These are phyloP conservation scores for Elgaria multicarinata DNA, from an alignment of 2,113 vertebrate genomes.

Conservation along the genomic window DNA sequence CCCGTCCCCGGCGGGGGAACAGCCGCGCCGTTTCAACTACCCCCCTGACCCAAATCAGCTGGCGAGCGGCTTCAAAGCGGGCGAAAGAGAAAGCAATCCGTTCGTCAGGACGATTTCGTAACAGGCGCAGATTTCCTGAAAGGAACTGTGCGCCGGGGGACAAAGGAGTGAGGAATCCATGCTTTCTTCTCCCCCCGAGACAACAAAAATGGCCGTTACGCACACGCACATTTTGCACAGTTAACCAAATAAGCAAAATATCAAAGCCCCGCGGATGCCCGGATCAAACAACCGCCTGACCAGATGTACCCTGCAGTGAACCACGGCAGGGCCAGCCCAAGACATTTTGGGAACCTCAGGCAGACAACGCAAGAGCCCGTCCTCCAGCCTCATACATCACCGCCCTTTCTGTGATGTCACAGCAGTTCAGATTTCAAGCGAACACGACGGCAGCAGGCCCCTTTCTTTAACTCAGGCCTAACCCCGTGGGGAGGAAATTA, in stretches of 20 bases:
- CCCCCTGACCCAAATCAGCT: not conserved
- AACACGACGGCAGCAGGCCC: too few species aligned
- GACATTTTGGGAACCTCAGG: too few species aligned
- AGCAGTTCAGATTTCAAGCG: not conserved
- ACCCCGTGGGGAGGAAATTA: too few species aligned
- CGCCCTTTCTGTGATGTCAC: not conserved
- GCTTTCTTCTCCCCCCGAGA: not conserved
- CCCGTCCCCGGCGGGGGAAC: not conserved
- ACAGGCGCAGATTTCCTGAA: constrained; percentile 3
- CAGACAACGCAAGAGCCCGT: not conserved
- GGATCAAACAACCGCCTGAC: not conserved
- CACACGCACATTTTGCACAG: not conserved
- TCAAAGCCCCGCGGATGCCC: not conserved
- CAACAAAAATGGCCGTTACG: not conserved
- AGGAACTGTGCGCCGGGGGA: not conserved
- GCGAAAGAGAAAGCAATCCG: not conserved
- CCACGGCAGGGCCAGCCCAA: not conserved
- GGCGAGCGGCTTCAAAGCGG: not conserved
- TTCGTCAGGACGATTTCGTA: not conserved
- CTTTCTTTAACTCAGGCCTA: not conserved
- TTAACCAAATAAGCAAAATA: not conserved
- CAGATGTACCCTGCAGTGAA: too few species aligned
- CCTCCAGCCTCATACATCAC: not conserved
- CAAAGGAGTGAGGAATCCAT: not conserved
- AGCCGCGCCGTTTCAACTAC: not conserved